Percentiles rank a stretch among this genome's conserved stretches.
These are phyloP conservation scores for Hyppa rectilinea DNA, from an alignment of 2,888 invertebrate species.

Conservation along the genomic window DNA sequence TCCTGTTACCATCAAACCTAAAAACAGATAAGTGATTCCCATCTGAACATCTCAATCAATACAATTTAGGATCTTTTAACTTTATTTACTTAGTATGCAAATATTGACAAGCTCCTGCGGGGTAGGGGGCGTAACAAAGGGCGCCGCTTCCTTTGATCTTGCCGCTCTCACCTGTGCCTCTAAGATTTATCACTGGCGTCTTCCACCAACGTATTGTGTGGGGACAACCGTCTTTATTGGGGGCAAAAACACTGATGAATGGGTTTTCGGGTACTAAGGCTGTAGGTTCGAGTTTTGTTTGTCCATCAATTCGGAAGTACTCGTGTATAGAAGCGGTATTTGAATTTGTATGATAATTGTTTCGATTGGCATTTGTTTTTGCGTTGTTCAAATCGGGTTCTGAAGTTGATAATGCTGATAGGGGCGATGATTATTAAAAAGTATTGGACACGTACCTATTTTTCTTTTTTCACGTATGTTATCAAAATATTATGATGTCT, in stretches of 20 bases:
- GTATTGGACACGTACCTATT: no score
- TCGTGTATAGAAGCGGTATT: not conserved
- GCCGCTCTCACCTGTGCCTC: slow-evolving; percentile 79
- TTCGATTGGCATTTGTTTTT: slow-evolving; percentile 13
- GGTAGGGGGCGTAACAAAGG: slow-evolving; percentile 73
- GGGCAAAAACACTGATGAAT: slow-evolving; percentile 69
- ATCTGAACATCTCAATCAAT: slow-evolving; percentile 66
- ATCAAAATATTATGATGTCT: no score
- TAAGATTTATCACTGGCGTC: slow-evolving; percentile 58
- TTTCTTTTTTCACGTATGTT: no score
- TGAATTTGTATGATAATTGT: slow-evolving; percentile 7
- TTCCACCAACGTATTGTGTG: slow-evolving; percentile 54
- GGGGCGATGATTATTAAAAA: no score
- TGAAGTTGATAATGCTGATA: no score
- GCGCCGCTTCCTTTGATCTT: slow-evolving; percentile 81
- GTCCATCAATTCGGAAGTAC: slow-evolving; percentile 32
- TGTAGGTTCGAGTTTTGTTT: slow-evolving; percentile 21
- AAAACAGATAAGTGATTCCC: slow-evolving; percentile 25
- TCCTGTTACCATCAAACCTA: not conserved
- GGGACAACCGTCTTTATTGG: slow-evolving; percentile 61
- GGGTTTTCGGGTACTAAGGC: slow-evolving; percentile 43
- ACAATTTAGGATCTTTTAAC: slow-evolving; percentile 69
- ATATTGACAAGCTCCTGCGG: slow-evolving; percentile 74
- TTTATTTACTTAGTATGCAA: slow-evolving; percentile 81
- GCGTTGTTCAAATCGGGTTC: not conserved